Conservation (phyloP, 2,797 vertebrate genomes). For the Gymnothorax reevesii region DNA sequence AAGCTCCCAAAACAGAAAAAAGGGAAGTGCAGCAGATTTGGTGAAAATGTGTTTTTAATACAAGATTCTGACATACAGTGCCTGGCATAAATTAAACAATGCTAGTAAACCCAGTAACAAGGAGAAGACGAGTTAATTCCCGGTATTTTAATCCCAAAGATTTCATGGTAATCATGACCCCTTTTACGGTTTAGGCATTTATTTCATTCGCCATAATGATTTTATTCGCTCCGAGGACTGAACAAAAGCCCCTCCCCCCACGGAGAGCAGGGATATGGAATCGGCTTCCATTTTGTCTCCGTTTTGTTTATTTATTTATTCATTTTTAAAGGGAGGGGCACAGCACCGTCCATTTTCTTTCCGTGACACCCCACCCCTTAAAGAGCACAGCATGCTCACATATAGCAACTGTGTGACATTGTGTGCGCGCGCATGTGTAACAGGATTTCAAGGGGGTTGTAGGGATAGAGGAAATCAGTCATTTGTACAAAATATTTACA, state of each 20-base stretch:
- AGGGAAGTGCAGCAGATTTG: conserved; percentile 39
- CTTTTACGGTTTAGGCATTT: conserved; percentile 19
- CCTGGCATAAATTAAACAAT: conserved; percentile 66
- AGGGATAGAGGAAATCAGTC: conserved; percentile 17
- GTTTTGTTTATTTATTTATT: too few relatives aligned
- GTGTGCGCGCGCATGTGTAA: background rate
- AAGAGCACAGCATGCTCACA: background rate
- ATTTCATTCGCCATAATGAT: conserved; percentile 56
- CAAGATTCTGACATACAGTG: conserved; percentile 70
- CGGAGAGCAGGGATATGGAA: background rate
- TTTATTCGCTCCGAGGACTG: conserved; percentile 14
- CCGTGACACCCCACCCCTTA: background rate
- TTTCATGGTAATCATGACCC: conserved; percentile 15
- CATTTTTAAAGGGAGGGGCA: too few relatives aligned
- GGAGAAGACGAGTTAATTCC: conserved; percentile 44
- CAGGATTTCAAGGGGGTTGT: background rate
- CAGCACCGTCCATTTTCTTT: background rate
- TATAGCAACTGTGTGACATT: background rate
- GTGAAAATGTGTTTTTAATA: conserved; percentile 72
- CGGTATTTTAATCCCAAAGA: conserved; percentile 6
- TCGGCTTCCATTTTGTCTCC: background rate
- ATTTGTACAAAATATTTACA: conserved; percentile 38
- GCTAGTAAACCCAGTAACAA: conserved; percentile 50
- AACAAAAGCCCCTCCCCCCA: background rate
- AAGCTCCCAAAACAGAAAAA: background rate